Percentiles rank a stretch among this genome's conserved stretches.
Conservation (phyloP, 2,888 invertebrate genomes). For the Agonopterix subpropinquella region DNA sequence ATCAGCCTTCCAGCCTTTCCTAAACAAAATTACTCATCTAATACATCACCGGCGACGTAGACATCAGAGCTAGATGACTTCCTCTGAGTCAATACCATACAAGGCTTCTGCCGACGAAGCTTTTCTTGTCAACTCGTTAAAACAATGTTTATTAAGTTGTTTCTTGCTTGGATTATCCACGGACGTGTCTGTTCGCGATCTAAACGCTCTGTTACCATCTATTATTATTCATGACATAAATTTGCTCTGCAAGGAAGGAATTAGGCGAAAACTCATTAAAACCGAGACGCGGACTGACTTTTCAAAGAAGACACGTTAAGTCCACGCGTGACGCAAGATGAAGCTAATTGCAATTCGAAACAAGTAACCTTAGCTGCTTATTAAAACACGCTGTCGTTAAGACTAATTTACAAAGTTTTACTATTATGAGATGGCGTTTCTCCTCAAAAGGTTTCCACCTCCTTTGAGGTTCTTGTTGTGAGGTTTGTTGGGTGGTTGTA, state of each 20-base stretch:
- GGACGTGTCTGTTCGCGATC: constrained; percentile 63
- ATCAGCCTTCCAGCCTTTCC: too few species aligned
- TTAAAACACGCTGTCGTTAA: constrained; percentile 56
- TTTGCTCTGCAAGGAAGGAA: constrained; percentile 66
- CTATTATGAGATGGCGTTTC: constrained; percentile 13
- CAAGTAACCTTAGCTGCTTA: constrained; percentile 55
- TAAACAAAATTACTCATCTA: too few species aligned
- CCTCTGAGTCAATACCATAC: too few species aligned
- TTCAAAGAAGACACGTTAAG: constrained; percentile 74
- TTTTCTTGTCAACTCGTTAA: constrained; percentile 50
- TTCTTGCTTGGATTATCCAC: constrained; percentile 55
- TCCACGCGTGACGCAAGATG: constrained; percentile 61
- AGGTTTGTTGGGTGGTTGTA: too few species aligned
- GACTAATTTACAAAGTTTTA: constrained; percentile 56
- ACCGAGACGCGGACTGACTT: constrained; percentile 69
- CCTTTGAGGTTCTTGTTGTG: too few species aligned
- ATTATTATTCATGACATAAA: constrained; percentile 75
- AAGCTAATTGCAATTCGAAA: constrained; percentile 64
- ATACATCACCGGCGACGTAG: too few species aligned
- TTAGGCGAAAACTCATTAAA: constrained; percentile 75
- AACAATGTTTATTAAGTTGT: constrained; percentile 58
- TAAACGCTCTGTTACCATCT: constrained; percentile 59
- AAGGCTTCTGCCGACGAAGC: constrained; percentile 12
- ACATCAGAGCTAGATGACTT: too few species aligned
- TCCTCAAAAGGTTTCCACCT: too few species aligned